These are phyloP conservation scores for Penaeus chinensis DNA, from an alignment of 1,140 invertebrate species.

Conservation along the genomic window DNA sequence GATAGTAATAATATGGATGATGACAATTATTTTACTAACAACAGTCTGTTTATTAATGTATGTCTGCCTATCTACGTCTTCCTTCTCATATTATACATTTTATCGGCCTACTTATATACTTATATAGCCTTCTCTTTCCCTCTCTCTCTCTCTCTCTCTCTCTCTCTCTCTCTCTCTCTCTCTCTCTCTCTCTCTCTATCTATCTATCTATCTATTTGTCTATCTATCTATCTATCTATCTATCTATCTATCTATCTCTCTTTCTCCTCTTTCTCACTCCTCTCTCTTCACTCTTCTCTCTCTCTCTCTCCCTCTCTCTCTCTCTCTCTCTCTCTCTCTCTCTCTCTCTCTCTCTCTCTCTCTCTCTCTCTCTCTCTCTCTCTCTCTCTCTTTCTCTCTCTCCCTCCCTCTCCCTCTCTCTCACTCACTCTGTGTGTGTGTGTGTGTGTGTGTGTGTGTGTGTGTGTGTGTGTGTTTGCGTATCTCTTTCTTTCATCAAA, in stretches of 20 bases:
- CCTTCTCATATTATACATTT: not conserved
- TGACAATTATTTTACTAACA: too few relatives aligned
- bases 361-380: slow-evolving; percentile 10
- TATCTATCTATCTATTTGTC: not conserved
- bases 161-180: slow-evolving; percentile 19
- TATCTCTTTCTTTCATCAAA: too few relatives aligned
- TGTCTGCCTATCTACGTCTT: not conserved
- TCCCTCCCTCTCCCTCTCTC: too few relatives aligned
- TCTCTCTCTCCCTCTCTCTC: slow-evolving; percentile 1
- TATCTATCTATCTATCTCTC: not conserved
- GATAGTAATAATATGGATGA: too few relatives aligned
- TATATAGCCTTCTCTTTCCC: not conserved
- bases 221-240: not conserved
- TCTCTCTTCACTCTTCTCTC: not conserved
- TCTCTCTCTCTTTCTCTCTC: not conserved
- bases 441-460: too few relatives aligned
- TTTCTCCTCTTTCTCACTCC: not conserved
- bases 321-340: not conserved
- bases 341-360: slow-evolving; percentile 26
- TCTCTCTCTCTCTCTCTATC: not conserved
- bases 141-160: slow-evolving; percentile 20
- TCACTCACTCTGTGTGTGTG: not conserved
- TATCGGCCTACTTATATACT: not conserved
- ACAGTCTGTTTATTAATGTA: too few relatives aligned
- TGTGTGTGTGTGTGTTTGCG: too few relatives aligned